These are phyloP conservation scores for Andrena cerasifolii DNA, from an alignment of 1,140 invertebrate species.

Conservation along the genomic window DNA sequence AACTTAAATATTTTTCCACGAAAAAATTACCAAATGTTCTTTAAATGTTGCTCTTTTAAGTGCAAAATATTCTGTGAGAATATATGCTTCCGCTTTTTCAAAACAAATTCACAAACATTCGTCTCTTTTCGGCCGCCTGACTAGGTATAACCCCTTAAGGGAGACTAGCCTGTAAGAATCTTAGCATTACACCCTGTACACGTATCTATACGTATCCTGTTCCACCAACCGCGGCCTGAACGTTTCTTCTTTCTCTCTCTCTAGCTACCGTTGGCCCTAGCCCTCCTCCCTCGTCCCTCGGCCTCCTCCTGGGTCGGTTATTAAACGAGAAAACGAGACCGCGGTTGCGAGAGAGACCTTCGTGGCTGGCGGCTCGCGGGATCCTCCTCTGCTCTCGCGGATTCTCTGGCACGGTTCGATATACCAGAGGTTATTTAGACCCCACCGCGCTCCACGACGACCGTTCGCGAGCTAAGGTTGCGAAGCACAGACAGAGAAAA, in stretches of 20 bases:
- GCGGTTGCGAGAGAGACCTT: conserved; percentile 38
- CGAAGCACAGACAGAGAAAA: not conserved
- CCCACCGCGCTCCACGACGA: conserved; percentile 1
- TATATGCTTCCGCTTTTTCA: no score
- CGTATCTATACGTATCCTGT: not conserved
- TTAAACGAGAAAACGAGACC: conserved; percentile 57
- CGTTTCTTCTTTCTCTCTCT: not conserved
- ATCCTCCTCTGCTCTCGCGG: conserved; percentile 43
- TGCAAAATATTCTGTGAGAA: no score
- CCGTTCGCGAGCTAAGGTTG: conserved; percentile 33
- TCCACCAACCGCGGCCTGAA: not conserved
- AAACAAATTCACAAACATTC: no score
- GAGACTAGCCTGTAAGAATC: no score
- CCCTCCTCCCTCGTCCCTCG: not conserved
- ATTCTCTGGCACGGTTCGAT: conserved; percentile 53
- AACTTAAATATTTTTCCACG: no score
- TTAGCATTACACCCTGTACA: not conserved
- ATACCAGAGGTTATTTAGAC: conserved; percentile 57
- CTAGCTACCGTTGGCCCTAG: not conserved
- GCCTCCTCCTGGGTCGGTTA: conserved; percentile 34
- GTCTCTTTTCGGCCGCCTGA: no score
- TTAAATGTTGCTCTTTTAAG: no score
- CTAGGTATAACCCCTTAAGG: no score
- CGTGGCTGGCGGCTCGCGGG: conserved; percentile 28
- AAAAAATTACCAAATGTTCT: no score